Evolutionary conservation across 2,113 vertebrate species (phyloP).

Genomic region (Procavia capensis): DNA sequence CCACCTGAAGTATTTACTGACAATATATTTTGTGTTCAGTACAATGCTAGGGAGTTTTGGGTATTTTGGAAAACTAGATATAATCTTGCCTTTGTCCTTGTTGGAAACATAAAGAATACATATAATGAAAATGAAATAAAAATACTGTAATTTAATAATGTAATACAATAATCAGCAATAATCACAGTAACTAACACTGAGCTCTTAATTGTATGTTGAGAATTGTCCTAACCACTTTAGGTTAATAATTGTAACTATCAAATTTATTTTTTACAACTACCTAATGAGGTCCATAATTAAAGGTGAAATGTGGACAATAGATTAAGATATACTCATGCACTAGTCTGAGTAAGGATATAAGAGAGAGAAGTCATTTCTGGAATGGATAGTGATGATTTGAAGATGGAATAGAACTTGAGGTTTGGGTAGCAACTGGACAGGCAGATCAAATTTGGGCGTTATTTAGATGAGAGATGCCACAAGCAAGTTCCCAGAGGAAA

Average conservation of each 20-base stretch:
- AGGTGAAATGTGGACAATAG: neutral
- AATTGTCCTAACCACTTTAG: neutral
- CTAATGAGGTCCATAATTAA: neutral
- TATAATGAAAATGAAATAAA: constrained; percentile 32
- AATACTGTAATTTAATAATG: neutral
- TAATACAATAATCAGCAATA: neutral
- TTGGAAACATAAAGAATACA: neutral
- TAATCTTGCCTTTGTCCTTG: neutral
- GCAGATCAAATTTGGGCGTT: neutral
- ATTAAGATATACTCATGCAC: neutral
- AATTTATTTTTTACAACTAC: constrained; percentile 26
- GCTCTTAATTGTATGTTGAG: neutral
- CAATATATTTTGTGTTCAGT: neutral
- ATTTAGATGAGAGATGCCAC: neutral
- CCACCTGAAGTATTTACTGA: constrained; percentile 11
- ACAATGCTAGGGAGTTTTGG: neutral
- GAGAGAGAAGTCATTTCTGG: neutral
- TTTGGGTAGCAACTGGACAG: neutral
- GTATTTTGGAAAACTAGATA: neutral
- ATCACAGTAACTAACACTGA: neutral
- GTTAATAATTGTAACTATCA: constrained; percentile 25
- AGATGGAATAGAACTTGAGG: neutral
- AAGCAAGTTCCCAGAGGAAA: neutral
- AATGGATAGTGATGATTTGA: neutral
- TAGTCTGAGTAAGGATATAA: neutral